A percentile compares a stretch with the other conserved stretches of the same genome.
phyloP scores from a whole-genome alignment of 2,888 invertebrate genomes.

The Ichneumoninae sp. region DNA sequence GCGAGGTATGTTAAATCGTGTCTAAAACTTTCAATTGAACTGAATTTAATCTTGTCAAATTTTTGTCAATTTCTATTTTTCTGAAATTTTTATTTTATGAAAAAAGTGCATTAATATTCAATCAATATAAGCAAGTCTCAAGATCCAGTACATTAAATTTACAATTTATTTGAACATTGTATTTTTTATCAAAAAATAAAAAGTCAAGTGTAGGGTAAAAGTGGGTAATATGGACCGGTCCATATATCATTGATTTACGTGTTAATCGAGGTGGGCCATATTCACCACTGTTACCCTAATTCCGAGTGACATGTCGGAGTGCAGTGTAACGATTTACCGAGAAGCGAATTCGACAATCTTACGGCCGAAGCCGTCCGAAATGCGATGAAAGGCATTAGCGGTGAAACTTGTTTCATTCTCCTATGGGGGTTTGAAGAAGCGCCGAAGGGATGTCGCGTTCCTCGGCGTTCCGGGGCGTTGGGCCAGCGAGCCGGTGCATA shows the following conservation, averaged over 20 bases:
- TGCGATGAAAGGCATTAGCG: constrained; percentile 37
- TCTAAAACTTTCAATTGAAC: too few species aligned
- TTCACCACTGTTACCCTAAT: not conserved
- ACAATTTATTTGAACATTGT: too few species aligned
- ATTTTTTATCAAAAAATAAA: not conserved
- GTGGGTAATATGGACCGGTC: too few species aligned
- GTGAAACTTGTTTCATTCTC: constrained; percentile 12
- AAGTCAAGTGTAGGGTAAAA: not conserved
- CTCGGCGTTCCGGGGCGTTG: not conserved
- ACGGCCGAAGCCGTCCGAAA: constrained; percentile 1
- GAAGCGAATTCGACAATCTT: constrained; percentile 7
- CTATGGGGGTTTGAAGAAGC: not conserved
- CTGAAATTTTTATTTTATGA: too few species aligned
- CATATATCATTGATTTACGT: too few species aligned
- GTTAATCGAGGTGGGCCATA: too few species aligned
- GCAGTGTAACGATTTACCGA: not conserved
- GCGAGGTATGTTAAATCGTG: not conserved
- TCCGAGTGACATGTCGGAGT: not conserved
- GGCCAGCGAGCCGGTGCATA: not conserved
- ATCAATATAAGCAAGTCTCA: too few species aligned
- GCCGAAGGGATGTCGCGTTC: constrained; percentile 15
- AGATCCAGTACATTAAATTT: too few species aligned
- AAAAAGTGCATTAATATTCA: too few species aligned
- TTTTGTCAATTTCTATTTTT: too few species aligned
- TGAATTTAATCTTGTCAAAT: too few species aligned